Base-by-base conservation (phyloP, 2,888 invertebrate genomes). In the Xestia rhomboidea region DNA sequence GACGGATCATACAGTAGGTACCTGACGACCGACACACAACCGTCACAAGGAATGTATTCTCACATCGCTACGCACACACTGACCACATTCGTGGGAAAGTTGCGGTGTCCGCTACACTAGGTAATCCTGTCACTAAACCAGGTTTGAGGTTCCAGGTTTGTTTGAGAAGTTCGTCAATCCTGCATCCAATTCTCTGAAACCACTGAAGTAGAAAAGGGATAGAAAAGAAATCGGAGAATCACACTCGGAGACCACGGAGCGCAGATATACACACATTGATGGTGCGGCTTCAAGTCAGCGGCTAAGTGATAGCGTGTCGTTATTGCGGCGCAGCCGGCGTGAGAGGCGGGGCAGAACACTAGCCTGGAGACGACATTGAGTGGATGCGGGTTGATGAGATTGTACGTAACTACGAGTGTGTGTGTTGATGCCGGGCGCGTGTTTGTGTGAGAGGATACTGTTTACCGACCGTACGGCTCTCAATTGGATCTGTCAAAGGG, bases 401-500 rank as follows among this genome's bases (percentile, higher is more conserved):
- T 68, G 60, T 41, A 73, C 62, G 64, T 63, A 44, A 30, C 38
- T 27, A 13, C n/a, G 21, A 34, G 30, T 46, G 11, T 54, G 66
- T 72, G 67, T 38, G 46, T 46, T 15, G 27, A 68, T 49, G n/a
- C 18, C 30, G 27, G 51, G 24, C 13, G 15, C 18, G 60, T 30
- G 24, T 60, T 76, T 74, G 27, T 62, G 64, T 6, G 49, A 34
- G 60, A 62, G 66, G 70, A 51, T 30, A 46, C 73, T 82, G 79
- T 84, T 72, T 74, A 68, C 73, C 67, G 70, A 73, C 34, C 5
- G 62, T 51, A 63, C 60, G 60, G 68, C 44, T 68, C 70, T 63
- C 66, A 80, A 74, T 74, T 63, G 60, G 68, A 85, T 85, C 77
- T 77, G 76, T 78, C 83, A 83, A 83, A 85, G 72, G 85, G 60